phyloP scores from a whole-genome alignment of 2,113 vertebrate genomes.

The Ceuthmochares aereus region DNA sequence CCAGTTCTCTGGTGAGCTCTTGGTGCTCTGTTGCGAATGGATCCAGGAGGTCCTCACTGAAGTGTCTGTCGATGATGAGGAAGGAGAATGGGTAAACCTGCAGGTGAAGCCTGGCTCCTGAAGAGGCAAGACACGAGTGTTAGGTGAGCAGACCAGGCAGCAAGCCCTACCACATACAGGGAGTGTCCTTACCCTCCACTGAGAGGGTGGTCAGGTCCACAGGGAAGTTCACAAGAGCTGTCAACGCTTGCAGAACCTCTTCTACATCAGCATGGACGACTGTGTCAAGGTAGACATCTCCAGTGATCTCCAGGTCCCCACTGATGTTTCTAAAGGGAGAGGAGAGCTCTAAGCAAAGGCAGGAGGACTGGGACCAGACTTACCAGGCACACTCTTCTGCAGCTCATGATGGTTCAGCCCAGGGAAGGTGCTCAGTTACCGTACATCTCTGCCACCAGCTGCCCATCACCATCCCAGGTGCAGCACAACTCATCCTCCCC shows the following conservation, averaged over 20 bases:
- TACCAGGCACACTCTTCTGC: neutral
- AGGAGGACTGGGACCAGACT: neutral
- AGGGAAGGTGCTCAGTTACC: neutral
- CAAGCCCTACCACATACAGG: fast-evolving
- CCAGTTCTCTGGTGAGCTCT: neutral
- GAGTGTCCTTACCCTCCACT: conserved; percentile 29
- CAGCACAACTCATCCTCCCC: neutral
- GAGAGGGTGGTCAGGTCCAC: conserved; percentile 21
- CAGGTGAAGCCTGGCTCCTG: conserved; percentile 21
- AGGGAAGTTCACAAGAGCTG: neutral
- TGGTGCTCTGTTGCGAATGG: neutral
- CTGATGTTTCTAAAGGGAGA: neutral
- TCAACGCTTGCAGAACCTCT: neutral
- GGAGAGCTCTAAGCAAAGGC: neutral
- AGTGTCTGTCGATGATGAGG: conserved; percentile 7
- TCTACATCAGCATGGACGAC: neutral
- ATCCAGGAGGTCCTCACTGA: neutral
- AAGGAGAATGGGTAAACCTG: conserved; percentile 33
- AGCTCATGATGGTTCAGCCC: neutral
- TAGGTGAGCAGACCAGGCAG: neutral
- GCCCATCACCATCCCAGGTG: neutral
- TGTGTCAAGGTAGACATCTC: neutral
- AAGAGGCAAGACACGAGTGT: fast-evolving
- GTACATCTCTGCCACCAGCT: neutral
- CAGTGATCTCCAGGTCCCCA: neutral